These are phyloP conservation scores for Bothrops jararaca DNA, from an alignment of 2,113 vertebrate genomes.

Conservation along the genomic window DNA sequence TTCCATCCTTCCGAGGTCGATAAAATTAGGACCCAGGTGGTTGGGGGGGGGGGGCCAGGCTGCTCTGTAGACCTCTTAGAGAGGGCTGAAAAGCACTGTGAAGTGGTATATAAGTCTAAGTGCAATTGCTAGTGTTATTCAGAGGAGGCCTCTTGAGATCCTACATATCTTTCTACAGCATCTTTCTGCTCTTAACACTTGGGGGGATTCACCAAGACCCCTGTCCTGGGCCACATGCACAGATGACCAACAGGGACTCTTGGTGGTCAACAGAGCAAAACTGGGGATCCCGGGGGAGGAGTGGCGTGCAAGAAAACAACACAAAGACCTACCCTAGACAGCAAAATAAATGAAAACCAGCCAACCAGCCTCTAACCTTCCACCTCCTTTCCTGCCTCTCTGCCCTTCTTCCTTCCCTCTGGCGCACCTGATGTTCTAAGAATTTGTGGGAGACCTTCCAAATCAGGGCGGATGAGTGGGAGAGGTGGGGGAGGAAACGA, in stretches of 20 bases:
- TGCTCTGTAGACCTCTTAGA: too few relatives aligned
- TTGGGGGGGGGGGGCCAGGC: not conserved
- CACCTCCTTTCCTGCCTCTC: not conserved
- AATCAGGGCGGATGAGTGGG: constrained; percentile 19
- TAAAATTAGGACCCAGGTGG: not conserved
- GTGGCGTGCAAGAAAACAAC: not conserved
- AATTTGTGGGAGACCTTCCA: constrained; percentile 26
- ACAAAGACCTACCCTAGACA: not conserved
- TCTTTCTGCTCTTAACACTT: not conserved
- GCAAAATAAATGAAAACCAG: not conserved
- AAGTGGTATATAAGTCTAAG: not conserved
- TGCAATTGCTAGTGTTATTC: not conserved
- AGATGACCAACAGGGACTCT: not conserved
- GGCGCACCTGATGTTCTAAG: not conserved
- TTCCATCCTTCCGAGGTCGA: too few relatives aligned
- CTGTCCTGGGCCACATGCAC: not conserved
- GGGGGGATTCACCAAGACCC: not conserved
- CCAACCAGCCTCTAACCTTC: not conserved
- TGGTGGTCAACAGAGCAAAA: not conserved
- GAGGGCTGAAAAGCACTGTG: too few relatives aligned
- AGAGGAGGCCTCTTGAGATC: not conserved
- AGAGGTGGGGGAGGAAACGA: not conserved
- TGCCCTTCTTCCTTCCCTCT: not conserved
- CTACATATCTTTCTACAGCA: not conserved
- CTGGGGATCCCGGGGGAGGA: not conserved